Conservation (phyloP, 2,888 invertebrate genomes). For the Lamellibrachia columna region DNA sequence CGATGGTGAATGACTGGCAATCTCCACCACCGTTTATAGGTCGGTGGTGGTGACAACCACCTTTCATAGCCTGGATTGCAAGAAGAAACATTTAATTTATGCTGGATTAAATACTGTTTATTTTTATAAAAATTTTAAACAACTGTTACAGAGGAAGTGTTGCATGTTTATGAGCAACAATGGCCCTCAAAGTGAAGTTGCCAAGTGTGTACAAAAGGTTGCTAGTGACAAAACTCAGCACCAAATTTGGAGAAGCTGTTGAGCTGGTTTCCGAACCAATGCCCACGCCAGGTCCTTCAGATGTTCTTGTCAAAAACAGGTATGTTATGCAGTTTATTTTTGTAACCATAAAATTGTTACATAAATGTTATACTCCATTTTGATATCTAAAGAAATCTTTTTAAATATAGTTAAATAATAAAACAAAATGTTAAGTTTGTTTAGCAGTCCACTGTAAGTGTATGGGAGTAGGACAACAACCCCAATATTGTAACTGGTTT, state of each 20-base stretch:
- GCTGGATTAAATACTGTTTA: neutral
- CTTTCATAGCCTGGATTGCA: too few relatives aligned
- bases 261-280: neutral
- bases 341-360: neutral
- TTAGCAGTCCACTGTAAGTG: neutral
- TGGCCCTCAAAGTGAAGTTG: neutral
- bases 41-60: too few relatives aligned
- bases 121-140: neutral
- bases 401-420: neutral
- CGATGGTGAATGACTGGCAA: too few relatives aligned
- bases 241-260: neutral
- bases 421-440: neutral
- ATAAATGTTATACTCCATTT: neutral
- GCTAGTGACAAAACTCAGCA: neutral
- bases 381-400: neutral
- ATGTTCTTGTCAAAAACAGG: neutral
- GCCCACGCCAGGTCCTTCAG: neutral
- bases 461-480: too few relatives aligned
- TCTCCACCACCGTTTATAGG: too few relatives aligned
- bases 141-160: neutral
- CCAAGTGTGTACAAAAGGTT: constrained; percentile 1
- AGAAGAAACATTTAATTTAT: too few relatives aligned
- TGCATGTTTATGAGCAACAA: neutral
- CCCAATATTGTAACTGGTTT: too few relatives aligned
- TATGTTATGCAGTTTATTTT: neutral